Evolutionary conservation across 2,113 vertebrate species (phyloP), one percentile per base, ranked within the genome.

Genomic region (Alaudala cheleensis): DNA sequence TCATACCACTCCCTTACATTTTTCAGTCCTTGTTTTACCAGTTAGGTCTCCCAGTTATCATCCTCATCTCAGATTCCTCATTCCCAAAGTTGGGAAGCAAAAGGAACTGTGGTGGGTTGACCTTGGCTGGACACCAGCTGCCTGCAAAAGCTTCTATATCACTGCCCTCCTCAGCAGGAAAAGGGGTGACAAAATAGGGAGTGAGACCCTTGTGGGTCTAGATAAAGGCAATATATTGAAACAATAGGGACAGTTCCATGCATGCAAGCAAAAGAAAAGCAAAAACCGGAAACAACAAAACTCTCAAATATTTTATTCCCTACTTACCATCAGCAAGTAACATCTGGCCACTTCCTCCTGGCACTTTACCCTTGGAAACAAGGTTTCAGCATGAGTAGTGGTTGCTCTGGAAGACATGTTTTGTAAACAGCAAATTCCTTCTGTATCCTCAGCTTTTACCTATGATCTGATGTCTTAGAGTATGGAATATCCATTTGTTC

Each of bases 31-130:
- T 62, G 23, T 47, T 87, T 87, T 54, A 8, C n/a, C 24, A 40
- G 24, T 54, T 62, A 61, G 0, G 0, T 23, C 19, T 78, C n/a
- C 12, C 33, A 33, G 0, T 24, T 70, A n/a, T 54, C 54, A 25
- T 47, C 29, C 7, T 62, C n/a, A 40, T 21, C 16, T 54, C 40
- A 70, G 24, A 12, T n/a, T 47, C 29, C 12, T 62, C 47, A 14
- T 62, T 61, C 24, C 29, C 15, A 39, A 61, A 70, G 4, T 6
- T 61, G 16, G 21, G 29, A 10, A 70, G 16, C 4, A 7, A 40
- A 61, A 61, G 26, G n/a, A 79, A 5, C 40, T 25, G 3, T 54
- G 24, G 3, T 40, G 29, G 14, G 12, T 54, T 47, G 28, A 54
- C 24, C 14, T 47, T 79, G 28, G 10, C 1, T 40, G 64, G n/a